Conservation (phyloP, 2,113 vertebrate species). For the Rissa tridactyla region DNA sequence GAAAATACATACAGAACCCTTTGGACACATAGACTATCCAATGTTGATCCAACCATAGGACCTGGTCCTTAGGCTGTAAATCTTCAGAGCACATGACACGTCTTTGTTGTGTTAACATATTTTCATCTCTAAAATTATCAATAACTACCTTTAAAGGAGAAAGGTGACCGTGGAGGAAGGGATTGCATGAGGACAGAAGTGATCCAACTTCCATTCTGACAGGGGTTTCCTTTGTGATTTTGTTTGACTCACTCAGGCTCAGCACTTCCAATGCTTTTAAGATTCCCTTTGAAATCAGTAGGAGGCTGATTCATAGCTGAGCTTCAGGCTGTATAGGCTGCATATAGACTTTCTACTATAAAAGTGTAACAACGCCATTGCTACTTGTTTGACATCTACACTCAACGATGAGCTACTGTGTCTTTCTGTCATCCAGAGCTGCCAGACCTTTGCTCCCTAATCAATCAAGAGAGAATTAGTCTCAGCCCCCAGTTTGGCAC, state of each 20-base stretch:
- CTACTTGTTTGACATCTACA: background rate
- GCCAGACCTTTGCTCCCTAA: background rate
- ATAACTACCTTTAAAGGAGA: background rate
- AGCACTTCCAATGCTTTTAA: background rate
- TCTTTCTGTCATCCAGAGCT: background rate
- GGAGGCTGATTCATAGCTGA: background rate
- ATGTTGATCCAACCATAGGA: background rate
- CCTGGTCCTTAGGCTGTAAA: background rate
- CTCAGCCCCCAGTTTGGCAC: background rate
- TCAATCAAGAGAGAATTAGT: background rate
- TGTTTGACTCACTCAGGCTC: background rate
- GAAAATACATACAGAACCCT: background rate
- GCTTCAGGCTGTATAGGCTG: background rate
- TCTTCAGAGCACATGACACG: background rate
- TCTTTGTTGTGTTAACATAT: background rate
- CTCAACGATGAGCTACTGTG: background rate
- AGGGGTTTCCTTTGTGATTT: background rate
- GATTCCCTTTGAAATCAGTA: background rate
- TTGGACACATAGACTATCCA: background rate
- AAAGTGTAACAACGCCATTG: accelerated
- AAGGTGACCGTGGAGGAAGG: background rate
- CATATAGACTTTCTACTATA: background rate
- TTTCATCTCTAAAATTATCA: background rate
- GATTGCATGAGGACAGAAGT: background rate
- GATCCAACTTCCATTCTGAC: background rate